Percentiles rank a stretch among this genome's conserved stretches.
Conservation (phyloP, 2,797 vertebrate species). For the Nyctibius grandis region DNA sequence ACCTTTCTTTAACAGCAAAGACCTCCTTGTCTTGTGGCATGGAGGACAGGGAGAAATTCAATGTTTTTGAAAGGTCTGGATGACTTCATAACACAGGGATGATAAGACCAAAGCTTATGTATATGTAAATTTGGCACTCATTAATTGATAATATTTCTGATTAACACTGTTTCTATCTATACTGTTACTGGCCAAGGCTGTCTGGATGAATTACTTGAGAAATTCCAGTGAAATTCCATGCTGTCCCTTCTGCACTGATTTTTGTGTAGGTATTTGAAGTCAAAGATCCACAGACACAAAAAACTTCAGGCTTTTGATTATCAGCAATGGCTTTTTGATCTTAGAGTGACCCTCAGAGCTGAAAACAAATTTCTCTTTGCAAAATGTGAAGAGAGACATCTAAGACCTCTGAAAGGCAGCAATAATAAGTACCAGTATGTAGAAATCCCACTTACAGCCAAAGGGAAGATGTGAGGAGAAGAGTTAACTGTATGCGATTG, state of each 20-base stretch:
- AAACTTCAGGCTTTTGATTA: not conserved
- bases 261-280: not conserved
- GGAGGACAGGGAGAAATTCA: not conserved
- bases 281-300: not conserved
- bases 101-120: not conserved
- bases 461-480: not conserved
- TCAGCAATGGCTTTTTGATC: not conserved
- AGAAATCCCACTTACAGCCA: not conserved
- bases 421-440: not conserved
- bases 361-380: conserved; percentile 11
- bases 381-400: not conserved
- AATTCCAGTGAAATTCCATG: not conserved
- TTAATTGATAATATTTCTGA: not conserved
- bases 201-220: not conserved
- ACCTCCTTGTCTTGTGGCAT: not conserved
- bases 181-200: not conserved
- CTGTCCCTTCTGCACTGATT: not conserved
- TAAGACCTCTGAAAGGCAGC: not conserved
- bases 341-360: not conserved
- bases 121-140: not conserved
- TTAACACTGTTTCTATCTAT: not conserved
- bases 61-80: not conserved
- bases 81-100: not conserved
- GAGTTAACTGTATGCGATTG: not conserved
- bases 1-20: not conserved